These are phyloP conservation scores for Synodontis membranacea DNA, from an alignment of 2,113 vertebrate species.

Conservation along the genomic window DNA sequence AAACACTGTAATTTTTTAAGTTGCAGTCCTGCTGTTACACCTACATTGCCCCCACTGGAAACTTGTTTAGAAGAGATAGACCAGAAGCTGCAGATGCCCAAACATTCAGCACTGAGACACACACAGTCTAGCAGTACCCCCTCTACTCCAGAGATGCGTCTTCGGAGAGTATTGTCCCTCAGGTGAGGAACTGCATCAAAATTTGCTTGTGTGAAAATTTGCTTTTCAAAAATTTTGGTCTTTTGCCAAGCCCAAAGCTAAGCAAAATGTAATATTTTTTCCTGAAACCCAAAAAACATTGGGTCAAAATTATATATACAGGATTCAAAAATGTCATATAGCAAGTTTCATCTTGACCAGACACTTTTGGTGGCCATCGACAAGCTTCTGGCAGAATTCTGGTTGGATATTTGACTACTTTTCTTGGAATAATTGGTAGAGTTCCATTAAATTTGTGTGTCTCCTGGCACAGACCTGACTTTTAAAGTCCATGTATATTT, in stretches of 20 bases:
- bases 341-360: too few relatives aligned
- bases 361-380: too few relatives aligned
- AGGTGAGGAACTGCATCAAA: conserved; percentile 64
- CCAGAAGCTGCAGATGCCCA: conserved; percentile 58
- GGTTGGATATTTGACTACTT: too few relatives aligned
- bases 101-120: conserved; percentile 63
- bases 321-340: too few relatives aligned
- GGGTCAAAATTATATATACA: too few relatives aligned
- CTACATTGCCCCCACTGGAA: conserved; percentile 69
- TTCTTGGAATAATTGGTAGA: too few relatives aligned
- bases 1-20: conserved; percentile 6
- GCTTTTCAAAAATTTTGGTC: not conserved
- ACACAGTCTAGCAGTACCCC: conserved; percentile 75
- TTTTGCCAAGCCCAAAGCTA: not conserved
- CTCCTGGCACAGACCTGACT: too few relatives aligned
- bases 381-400: too few relatives aligned
- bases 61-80: conserved; percentile 61
- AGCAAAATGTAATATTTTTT: not conserved
- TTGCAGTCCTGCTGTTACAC: conserved; percentile 70
- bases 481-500: too few relatives aligned
- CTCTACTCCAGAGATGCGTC: conserved; percentile 78
- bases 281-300: not conserved
- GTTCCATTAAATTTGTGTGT: too few relatives aligned
- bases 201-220: not conserved
- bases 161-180: conserved; percentile 75